Evolutionary conservation across 2,113 vertebrate species (phyloP).

Genomic region (Pterocles burchelli): DNA sequence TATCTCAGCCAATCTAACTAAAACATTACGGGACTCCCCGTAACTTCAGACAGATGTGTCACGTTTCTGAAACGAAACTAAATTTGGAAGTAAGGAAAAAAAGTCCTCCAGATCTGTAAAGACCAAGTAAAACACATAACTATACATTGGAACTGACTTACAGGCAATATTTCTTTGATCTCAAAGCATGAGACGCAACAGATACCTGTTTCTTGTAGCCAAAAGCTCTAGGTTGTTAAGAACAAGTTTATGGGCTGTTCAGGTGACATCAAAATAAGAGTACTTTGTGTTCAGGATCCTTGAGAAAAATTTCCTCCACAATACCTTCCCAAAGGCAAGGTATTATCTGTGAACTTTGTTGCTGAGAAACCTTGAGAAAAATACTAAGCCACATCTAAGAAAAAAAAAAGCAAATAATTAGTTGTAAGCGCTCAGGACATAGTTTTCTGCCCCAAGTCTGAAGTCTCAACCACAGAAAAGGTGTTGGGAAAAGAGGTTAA

Average conservation of each 20-base stretch:
- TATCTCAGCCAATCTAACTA: background rate
- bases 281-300: background rate
- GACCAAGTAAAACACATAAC: background rate
- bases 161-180: background rate
- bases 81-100: accelerated
- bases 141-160: background rate
- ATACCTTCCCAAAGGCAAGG: accelerated
- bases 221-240: background rate
- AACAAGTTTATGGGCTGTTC: background rate
- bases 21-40: background rate
- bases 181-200: background rate
- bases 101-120: background rate
- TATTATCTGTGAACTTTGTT: background rate
- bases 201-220: background rate
- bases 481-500: background rate
- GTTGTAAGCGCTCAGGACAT: background rate
- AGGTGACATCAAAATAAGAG: background rate
- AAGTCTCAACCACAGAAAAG: background rate
- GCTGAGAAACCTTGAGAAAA: background rate
- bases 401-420: background rate
- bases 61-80: accelerated
- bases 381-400: background rate
- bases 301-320: background rate
- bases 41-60: background rate
- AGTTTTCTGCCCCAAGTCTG: background rate